Conservation (phyloP, 2,113 vertebrate genomes). For the Cyanoderma ruficeps region DNA sequence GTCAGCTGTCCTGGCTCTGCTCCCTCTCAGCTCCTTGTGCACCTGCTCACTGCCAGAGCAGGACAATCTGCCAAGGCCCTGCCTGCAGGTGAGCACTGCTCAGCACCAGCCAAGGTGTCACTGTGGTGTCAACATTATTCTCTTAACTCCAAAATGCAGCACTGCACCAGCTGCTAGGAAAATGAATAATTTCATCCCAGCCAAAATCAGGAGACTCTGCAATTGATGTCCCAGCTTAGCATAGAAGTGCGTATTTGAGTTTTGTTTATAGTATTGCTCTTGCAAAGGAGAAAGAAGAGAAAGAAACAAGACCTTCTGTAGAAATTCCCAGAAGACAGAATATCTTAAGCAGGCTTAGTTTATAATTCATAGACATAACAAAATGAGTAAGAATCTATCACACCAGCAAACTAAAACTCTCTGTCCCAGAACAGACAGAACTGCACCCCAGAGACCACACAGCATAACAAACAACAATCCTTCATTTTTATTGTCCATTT, state of each 20-base stretch:
- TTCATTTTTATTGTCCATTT: conserved; percentile 20
- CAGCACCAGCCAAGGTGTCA: neutral
- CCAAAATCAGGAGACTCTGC: neutral
- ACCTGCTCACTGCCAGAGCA: neutral
- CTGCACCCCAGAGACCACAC: neutral
- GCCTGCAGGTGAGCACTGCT: neutral
- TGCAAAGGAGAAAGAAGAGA: neutral
- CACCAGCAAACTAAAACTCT: neutral
- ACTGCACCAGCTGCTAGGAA: neutral
- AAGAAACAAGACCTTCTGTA: neutral
- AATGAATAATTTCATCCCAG: neutral
- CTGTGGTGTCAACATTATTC: neutral
- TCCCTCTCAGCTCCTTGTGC: neutral
- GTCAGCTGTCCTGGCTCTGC: neutral
- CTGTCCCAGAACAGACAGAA: neutral
- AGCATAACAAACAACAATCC: neutral
- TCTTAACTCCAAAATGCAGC: neutral
- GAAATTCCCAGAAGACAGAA: neutral
- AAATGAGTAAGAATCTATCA: neutral
- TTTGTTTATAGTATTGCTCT: neutral
- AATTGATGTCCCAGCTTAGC: neutral
- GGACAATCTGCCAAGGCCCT: neutral
- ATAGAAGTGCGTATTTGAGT: neutral
- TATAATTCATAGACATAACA: neutral
- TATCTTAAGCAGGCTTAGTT: neutral